Evolutionary conservation across 1,140 invertebrate genomes (phyloP).

Genomic region (Drosophila gunungcola): DNA sequence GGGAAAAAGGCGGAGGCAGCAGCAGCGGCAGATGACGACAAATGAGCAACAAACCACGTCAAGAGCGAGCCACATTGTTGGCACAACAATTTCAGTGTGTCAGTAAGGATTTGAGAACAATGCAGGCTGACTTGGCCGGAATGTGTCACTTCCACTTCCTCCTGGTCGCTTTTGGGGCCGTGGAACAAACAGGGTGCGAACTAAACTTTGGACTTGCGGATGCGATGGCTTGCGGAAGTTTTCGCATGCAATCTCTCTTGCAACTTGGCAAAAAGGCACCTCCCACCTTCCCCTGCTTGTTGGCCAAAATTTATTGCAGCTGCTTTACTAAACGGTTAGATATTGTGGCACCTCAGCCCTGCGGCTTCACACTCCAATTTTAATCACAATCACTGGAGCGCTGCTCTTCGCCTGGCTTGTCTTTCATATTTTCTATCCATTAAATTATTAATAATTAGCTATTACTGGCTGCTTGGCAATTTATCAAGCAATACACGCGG

Average conservation of each 20-base stretch:
- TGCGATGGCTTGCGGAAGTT: slow-evolving; percentile 68
- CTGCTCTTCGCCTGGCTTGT: slow-evolving; percentile 12
- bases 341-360: slow-evolving; percentile 28
- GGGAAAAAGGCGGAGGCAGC: slow-evolving; percentile 10
- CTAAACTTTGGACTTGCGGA: slow-evolving; percentile 11
- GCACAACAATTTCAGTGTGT: slow-evolving; percentile 68
- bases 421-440: slow-evolving; percentile 63
- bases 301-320: slow-evolving; percentile 67
- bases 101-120: slow-evolving; percentile 71
- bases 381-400: slow-evolving; percentile 75
- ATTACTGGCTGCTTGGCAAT: slow-evolving; percentile 60
- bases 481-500: slow-evolving; percentile 48
- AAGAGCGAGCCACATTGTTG: slow-evolving; percentile 44
- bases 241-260: slow-evolving; percentile 34
- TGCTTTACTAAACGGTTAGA: slow-evolving; percentile 65
- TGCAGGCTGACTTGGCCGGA: slow-evolving; percentile 32
- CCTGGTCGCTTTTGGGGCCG: slow-evolving; percentile 33
- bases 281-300: slow-evolving; percentile 16
- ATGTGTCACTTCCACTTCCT: slow-evolving; percentile 71
- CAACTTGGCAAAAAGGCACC: neutral
- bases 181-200: slow-evolving; percentile 23
- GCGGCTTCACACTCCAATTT: slow-evolving; percentile 4
- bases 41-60: slow-evolving; percentile 67
- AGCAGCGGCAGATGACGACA: slow-evolving; percentile 55
- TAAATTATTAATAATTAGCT: slow-evolving; percentile 81